phyloP scores from a whole-genome alignment of 2,113 vertebrate species.

The Menura novaehollandiae region DNA sequence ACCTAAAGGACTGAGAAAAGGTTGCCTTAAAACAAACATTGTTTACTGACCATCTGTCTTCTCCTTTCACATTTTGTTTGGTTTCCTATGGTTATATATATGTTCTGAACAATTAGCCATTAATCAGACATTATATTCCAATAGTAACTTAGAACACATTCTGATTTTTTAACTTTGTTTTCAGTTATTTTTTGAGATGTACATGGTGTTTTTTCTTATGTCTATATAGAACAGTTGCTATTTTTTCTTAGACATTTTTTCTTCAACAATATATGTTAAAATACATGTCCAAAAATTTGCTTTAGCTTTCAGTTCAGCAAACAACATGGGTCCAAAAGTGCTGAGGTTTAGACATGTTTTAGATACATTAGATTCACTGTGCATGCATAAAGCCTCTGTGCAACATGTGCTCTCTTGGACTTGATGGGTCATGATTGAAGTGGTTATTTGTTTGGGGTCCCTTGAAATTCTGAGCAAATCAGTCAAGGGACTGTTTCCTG shows the following conservation, averaged over 20 bases:
- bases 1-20: background rate
- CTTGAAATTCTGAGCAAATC: background rate
- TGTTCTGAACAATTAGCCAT: background rate
- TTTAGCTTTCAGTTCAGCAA: background rate
- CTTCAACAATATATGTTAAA: background rate
- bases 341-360: background rate
- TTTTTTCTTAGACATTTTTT: background rate
- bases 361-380: background rate
- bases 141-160: background rate
- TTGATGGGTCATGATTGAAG: background rate
- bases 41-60: background rate
- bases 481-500: background rate
- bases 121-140: background rate
- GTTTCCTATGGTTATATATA: background rate
- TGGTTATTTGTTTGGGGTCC: background rate
- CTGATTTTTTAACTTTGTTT: background rate
- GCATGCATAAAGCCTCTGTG: background rate
- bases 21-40: background rate
- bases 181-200: background rate
- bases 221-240: background rate
- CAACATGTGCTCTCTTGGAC: background rate
- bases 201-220: too few species aligned
- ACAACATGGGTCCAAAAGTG: background rate
- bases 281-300: background rate
- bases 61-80: background rate